Conservation (phyloP, 2,888 invertebrate genomes). For the Nyleta sp. region DNA sequence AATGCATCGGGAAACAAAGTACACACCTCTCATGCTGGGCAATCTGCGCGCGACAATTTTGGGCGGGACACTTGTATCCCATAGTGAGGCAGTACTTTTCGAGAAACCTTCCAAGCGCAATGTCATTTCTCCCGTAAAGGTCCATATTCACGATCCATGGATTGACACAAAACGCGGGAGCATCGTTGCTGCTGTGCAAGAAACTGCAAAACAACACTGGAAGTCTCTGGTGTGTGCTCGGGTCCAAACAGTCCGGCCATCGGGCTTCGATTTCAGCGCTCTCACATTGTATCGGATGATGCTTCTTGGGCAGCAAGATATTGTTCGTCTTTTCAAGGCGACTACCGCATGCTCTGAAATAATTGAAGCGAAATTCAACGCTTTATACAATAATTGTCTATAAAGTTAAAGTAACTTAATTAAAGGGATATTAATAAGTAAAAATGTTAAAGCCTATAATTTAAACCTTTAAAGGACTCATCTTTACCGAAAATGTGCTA, state of each 20-base stretch:
- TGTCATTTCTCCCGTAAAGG: slow-evolving; percentile 97
- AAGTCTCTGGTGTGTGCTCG: slow-evolving; percentile 92
- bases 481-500: slow-evolving; percentile 88
- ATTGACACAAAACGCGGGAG: slow-evolving; percentile 94
- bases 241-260: slow-evolving; percentile 88
- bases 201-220: slow-evolving; percentile 96
- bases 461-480: background rate
- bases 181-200: slow-evolving; percentile 86
- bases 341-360: slow-evolving; percentile 90
- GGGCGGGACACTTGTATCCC: slow-evolving; percentile 90
- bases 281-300: slow-evolving; percentile 36
- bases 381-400: too few species aligned
- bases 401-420: too few species aligned
- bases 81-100: slow-evolving; percentile 95
- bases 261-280: slow-evolving; percentile 30
- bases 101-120: slow-evolving; percentile 96
- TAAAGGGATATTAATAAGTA: too few species aligned
- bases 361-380: too few species aligned
- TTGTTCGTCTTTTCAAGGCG: slow-evolving; percentile 73
- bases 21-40: slow-evolving; percentile 77
- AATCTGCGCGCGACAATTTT: slow-evolving; percentile 82
- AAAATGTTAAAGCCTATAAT: too few species aligned
- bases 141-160: slow-evolving; percentile 97
- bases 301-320: slow-evolving; percentile 68
- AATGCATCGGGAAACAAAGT: too few species aligned